Base-by-base conservation (phyloP, 2,797 vertebrate species). In the Toxotes lorentzi region DNA sequence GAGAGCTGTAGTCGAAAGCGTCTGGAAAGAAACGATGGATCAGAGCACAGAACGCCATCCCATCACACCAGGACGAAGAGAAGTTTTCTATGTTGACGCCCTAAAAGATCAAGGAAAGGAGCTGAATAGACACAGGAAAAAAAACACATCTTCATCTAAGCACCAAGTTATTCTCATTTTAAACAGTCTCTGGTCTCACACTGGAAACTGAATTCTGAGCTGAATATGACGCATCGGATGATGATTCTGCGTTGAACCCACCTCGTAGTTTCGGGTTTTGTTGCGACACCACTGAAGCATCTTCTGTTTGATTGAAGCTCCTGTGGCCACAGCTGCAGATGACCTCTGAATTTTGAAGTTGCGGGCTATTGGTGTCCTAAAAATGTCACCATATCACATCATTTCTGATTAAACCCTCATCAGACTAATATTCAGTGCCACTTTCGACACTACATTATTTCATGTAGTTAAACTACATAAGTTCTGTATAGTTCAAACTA, bases 11-110 rank as follows among this genome's bases (percentile, higher is more conserved):
- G 90, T 99, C 97, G 38, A 99, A 99, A 0, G 97, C 97, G 0
- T 97, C 96, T 0, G 98, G 98, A 90, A 99, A 99, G 91, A 97
- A 99, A 64, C 97, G 97, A 89, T 99, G 98, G 65, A 99, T 96
- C 45, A 99, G 91, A 11, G 98, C 98, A 10, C 98, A 99, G 93
- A 99, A 99, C 1, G 98, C 98, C 95, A 99, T 92, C 21, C 98
- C 98, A 0, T 99, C 93, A 1, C 96, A 96, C 98, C 98, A 99
- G 63, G 97, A 99, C 0, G 98, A 99, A 0, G 98, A 99, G 91
- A 99, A 99, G 94, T 99, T 99, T 90, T 99, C 98, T 87, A 99
- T 97, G 86, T 95, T 94, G 84, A 99, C 94, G 0, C 97, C 96
- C 98, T 99, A 7, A 76, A 82, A 78, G 56, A 17, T 56, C 35